Evolutionary conservation across 2,797 vertebrate species (phyloP).

Genomic region (Craterocephalus amniculus): DNA sequence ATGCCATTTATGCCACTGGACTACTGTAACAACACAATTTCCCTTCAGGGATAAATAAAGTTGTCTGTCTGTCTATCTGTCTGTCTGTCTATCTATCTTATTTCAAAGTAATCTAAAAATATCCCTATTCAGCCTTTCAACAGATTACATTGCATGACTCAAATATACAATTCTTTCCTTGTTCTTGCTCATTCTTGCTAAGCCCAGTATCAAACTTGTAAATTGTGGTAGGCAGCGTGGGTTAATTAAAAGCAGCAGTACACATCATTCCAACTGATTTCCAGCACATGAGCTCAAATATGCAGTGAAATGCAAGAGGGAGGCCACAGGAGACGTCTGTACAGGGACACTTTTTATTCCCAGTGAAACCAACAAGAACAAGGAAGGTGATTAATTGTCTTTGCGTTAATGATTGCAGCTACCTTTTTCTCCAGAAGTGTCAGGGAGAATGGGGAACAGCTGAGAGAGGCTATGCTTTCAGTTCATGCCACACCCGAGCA

Average conservation of each 20-base stretch:
- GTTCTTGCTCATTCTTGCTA: constrained; percentile 31
- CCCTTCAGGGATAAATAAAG: too few species aligned
- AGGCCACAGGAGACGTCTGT: constrained; percentile 48
- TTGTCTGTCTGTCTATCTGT: too few species aligned
- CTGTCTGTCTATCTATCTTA: too few species aligned
- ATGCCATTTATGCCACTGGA: too few species aligned
- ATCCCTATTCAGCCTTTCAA: constrained; percentile 33
- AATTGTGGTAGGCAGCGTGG: constrained; percentile 22
- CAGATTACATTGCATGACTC: constrained; percentile 49
- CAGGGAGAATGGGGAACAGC: constrained; percentile 5
- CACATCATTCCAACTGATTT: constrained; percentile 50
- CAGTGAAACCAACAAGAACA: constrained; percentile 12
- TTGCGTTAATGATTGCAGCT: background rate
- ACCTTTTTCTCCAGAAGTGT: constrained; percentile 14
- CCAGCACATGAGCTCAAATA: constrained; percentile 62
- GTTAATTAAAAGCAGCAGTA: constrained; percentile 61
- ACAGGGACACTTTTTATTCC: constrained; percentile 36
- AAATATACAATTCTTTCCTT: constrained; percentile 36
- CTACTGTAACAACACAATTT: too few species aligned
- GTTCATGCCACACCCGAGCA: constrained; percentile 51
- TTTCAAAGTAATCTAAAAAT: constrained; percentile 24
- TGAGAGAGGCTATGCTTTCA: constrained; percentile 9
- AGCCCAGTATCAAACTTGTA: constrained; percentile 39
- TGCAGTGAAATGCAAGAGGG: constrained; percentile 54
- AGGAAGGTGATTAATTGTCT: constrained; percentile 17